Conservation (phyloP, 2,113 vertebrate species). For the Ranitomeya imitator region DNA sequence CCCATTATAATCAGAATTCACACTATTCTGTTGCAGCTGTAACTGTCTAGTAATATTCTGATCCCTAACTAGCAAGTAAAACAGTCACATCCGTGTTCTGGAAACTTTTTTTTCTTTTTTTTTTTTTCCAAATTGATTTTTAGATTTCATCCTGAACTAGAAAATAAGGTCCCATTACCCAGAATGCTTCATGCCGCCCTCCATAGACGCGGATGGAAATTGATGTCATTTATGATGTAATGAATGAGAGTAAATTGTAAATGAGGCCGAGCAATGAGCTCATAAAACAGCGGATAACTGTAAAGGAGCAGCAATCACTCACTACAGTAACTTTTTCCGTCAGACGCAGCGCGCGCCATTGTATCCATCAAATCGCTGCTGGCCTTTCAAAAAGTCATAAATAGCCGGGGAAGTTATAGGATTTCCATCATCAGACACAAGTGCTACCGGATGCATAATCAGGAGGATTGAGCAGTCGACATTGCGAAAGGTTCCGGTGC, state of each 20-base stretch:
- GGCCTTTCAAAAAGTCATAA: conserved; percentile 53
- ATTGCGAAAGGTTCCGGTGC: not conserved
- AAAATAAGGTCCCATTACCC: not conserved
- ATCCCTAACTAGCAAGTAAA: not conserved
- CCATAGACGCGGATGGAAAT: not conserved
- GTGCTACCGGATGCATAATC: conserved; percentile 48
- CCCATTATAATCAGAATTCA: no score
- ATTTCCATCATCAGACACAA: conserved; percentile 48
- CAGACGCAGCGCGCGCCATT: not conserved
- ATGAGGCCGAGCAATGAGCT: conserved; percentile 35
- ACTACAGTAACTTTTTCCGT: conserved; percentile 27
- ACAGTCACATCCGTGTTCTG: not conserved
- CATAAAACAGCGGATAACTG: conserved; percentile 42
- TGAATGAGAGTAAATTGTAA: conserved; percentile 43
- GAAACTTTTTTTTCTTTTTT: conserved; percentile 1
- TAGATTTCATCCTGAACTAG: not conserved
- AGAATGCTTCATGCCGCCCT: not conserved
- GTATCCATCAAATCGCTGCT: conserved; percentile 40
- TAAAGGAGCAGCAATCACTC: conserved; percentile 10
- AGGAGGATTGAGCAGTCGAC: conserved; percentile 38
- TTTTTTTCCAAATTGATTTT: conserved; percentile 1
- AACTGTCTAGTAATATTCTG: not conserved
- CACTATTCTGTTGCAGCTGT: no score
- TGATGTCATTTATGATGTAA: conserved; percentile 53
- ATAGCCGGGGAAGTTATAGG: conserved; percentile 23